Percentiles rank a stretch among this genome's conserved stretches.
phyloP scores from a whole-genome alignment of 2,797 vertebrate genomes.

The Menidia menidia region DNA sequence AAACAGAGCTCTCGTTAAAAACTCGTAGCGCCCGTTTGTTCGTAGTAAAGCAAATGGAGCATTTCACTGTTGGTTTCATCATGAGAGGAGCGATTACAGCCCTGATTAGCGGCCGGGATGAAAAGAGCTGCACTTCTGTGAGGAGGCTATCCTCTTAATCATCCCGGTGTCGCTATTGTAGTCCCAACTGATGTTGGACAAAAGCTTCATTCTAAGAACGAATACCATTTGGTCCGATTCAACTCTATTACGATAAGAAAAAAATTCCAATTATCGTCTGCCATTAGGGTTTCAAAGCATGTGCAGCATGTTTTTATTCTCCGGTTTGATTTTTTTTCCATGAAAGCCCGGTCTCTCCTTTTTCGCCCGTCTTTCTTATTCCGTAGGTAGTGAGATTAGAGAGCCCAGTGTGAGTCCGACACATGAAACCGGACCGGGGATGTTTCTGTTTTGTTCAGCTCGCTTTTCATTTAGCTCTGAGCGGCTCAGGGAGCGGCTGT shows the following conservation, averaged over 20 bases:
- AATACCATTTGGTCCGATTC: background rate
- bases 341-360: background rate
- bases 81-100: too few species aligned
- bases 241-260: background rate
- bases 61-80: too few species aligned
- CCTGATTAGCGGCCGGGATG: background rate
- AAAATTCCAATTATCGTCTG: background rate
- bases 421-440: slow-evolving; percentile 57
- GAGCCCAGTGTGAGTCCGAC: slow-evolving; percentile 45
- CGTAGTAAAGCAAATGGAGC: too few species aligned
- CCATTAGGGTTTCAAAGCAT: background rate
- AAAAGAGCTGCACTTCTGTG: background rate
- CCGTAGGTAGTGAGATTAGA: slow-evolving; percentile 66
- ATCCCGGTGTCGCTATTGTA: background rate
- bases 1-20: too few species aligned
- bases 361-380: slow-evolving; percentile 1
- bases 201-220: background rate
- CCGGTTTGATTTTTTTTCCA: slow-evolving; percentile 33
- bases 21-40: too few species aligned
- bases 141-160: background rate
- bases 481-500: slow-evolving; percentile 42
- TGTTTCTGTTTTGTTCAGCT: slow-evolving; percentile 75
- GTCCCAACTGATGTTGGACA: background rate
- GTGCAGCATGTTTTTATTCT: background rate
- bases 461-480: slow-evolving; percentile 66